Conservation (phyloP, 2,113 vertebrate species). For the Dermatemys mawii region DNA sequence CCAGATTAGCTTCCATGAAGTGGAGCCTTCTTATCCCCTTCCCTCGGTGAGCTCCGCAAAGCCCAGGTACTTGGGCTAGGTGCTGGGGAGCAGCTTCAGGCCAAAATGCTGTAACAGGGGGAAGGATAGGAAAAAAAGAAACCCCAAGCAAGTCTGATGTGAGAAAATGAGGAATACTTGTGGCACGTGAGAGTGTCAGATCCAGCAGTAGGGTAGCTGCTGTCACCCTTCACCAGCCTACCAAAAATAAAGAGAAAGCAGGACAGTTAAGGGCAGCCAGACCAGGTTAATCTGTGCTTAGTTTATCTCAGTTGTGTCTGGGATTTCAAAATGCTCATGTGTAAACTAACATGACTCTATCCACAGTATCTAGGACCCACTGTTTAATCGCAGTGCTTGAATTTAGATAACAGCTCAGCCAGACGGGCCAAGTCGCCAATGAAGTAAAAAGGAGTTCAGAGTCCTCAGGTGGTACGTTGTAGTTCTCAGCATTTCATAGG, state of each 20-base stretch:
- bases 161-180: too few species aligned
- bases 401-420: not conserved
- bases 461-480: not conserved
- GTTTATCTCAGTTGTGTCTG: slow-evolving; percentile 13
- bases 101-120: not conserved
- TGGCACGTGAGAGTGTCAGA: rapidly evolving
- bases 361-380: slow-evolving; percentile 3
- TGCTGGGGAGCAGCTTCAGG: too few species aligned
- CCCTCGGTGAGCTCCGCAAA: not conserved
- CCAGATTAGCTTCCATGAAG: not conserved
- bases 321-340: slow-evolving; percentile 36
- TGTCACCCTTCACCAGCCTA: not conserved
- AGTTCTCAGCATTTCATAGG: not conserved
- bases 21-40: rapidly evolving
- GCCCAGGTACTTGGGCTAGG: not conserved
- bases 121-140: not conserved
- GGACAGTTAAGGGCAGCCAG: not conserved
- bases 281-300: slow-evolving; percentile 57
- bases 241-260: not conserved
- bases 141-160: rapidly evolving
- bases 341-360: not conserved
- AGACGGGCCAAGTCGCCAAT: rapidly evolving
- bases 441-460: not conserved
- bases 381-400: not conserved
- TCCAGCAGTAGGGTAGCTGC: rapidly evolving